These are phyloP conservation scores for Drosophila sp. DNA, from an alignment of 1,140 invertebrate species.

Conservation along the genomic window DNA sequence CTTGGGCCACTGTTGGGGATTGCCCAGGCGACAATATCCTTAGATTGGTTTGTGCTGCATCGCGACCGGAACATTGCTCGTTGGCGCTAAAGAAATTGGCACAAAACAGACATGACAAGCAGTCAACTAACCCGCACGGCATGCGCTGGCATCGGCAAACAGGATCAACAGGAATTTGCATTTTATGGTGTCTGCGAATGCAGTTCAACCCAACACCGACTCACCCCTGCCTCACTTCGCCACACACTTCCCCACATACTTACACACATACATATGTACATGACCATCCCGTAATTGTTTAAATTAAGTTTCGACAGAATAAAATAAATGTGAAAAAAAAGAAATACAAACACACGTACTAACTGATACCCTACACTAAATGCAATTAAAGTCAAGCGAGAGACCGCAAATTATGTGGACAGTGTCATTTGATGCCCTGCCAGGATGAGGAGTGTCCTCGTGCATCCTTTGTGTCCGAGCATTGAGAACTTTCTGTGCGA, in stretches of 20 bases:
- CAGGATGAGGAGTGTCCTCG: conserved; percentile 17
- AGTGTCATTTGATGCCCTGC: conserved; percentile 55
- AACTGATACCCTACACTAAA: conserved; percentile 26
- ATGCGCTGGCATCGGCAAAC: conserved; percentile 75
- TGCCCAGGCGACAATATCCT: conserved; percentile 66
- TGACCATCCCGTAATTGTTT: conserved; percentile 57
- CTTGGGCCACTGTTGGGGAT: conserved; percentile 13
- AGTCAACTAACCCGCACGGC: conserved; percentile 41
- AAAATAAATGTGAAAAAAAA: background rate
- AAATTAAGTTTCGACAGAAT: conserved; percentile 57
- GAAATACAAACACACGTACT: conserved; percentile 4
- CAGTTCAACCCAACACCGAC: conserved; percentile 28
- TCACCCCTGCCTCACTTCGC: background rate
- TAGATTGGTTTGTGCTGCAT: conserved; percentile 74
- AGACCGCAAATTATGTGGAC: conserved; percentile 55
- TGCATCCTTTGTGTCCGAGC: conserved; percentile 41
- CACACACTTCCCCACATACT: background rate
- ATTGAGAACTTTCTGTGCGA: conserved; percentile 31
- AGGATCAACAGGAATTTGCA: conserved; percentile 82
- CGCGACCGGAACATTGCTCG: conserved; percentile 57
- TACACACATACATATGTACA: background rate
- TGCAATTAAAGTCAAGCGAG: conserved; percentile 64
- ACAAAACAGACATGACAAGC: conserved; percentile 67
- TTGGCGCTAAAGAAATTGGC: conserved; percentile 64
- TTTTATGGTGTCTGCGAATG: conserved; percentile 78